Evolutionary conservation across 2,113 vertebrate genomes (phyloP).

Genomic region (human): GRCh38 chr9:23617501-23618000

Average conservation of each 20-base stretch:
- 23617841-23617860: background rate
- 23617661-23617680: background rate
- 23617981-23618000: background rate
- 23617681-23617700: conserved; percentile 5
- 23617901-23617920: conserved; percentile 6
- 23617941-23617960: background rate
- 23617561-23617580: conserved; percentile 37
- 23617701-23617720: background rate
- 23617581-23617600: background rate
- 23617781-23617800: conserved; percentile 4
- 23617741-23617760: background rate
- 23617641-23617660: background rate
- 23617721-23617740: background rate
- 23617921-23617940: background rate
- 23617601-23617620: conserved; percentile 6
- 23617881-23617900: background rate
- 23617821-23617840: background rate
- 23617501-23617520: background rate
- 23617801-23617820: conserved; percentile 20
- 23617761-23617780: conserved; percentile 2
- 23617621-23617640: background rate
- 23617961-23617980: background rate
- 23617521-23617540: background rate
- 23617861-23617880: conserved; percentile 6
- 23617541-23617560: background rate